Base-by-base conservation (phyloP, 2,797 vertebrate genomes). In the Melanotaenia parkinsoni region DNA sequence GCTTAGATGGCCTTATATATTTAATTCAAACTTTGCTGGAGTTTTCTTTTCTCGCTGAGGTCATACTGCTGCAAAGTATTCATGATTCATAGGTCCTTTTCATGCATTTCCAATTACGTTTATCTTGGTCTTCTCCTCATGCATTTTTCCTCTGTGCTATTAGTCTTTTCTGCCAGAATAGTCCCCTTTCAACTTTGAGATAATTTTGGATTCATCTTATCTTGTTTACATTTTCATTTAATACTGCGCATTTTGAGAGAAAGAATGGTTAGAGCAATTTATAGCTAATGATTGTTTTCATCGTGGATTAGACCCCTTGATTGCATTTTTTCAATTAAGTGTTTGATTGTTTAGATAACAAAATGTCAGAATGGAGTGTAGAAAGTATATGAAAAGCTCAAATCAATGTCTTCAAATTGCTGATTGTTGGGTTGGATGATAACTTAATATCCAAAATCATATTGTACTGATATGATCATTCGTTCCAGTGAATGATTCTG, bases 101-200 rank as follows among this genome's bases (percentile, higher is more conserved):
- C 32, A 76, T 63, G 54, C 40, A 14, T 57, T 73, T 75, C 51
- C 56, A 74, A 62, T 67, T 62, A 62, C 63, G 58, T 64, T 64
- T 37, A 64, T 33, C 45, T 50, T 38, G 4, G 3, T 65, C 66
- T 70, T 33, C 18, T 59, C 18, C 58, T 18, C 5, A 18, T 37
- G 37, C 16, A 3, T 61, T 18, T 38, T 26, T 33, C 0, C 47
- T 67, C 3, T 38, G 32, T 5, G 0, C 62, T 26, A 3, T 32
- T 12, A 12, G 35, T 30, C 12, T 16, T 45, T 53, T 12, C 26
- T 72, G 38, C 33, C 28, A 30, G 47, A 62, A 67, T 18, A n/a
- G 1, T 33, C n/a, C 2, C 16, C 51, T 63, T 53, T 58, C 50
- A 33, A 30, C 64, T 57, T 53, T 28, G 5, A 53, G 16, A 63